Evolutionary conservation across 2,888 invertebrate genomes (phyloP).

Genomic region (Drosophila fulvimacula): DNA sequence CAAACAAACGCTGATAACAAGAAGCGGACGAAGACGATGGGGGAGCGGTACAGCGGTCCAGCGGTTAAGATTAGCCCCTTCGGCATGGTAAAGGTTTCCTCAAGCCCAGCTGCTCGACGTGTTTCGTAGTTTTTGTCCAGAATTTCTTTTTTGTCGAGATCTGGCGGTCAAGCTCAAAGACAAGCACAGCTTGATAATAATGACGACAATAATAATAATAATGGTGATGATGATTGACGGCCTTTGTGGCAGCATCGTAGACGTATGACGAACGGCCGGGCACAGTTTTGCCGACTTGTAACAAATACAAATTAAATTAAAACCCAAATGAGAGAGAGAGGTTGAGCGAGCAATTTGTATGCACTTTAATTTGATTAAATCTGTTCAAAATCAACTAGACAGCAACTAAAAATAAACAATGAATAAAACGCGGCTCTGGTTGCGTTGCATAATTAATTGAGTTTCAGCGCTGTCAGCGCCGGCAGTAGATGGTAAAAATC

Average conservation of each 20-base stretch:
- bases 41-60: conserved; percentile 11
- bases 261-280: no score
- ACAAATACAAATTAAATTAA: conserved; percentile 75
- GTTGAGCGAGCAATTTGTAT: conserved; percentile 55
- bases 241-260: background rate
- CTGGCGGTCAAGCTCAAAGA: conserved; percentile 53
- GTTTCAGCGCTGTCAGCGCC: conserved; percentile 18
- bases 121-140: conserved; percentile 27
- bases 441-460: conserved; percentile 52
- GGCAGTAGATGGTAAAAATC: conserved; percentile 4
- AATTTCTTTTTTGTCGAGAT: conserved; percentile 26
- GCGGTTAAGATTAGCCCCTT: conserved; percentile 47
- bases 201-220: conserved; percentile 48
- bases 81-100: conserved; percentile 36
- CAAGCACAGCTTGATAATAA: conserved; percentile 19
- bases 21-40: conserved; percentile 4
- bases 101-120: conserved; percentile 19
- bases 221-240: conserved; percentile 51
- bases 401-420: conserved; percentile 44
- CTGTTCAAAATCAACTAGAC: conserved; percentile 38
- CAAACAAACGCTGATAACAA: conserved; percentile 55
- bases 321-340: conserved; percentile 13
- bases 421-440: conserved; percentile 23
- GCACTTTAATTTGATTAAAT: conserved; percentile 73
- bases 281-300: conserved; percentile 22